Conservation (phyloP, 2,113 vertebrate species). For the Phaethornis superciliosus region DNA sequence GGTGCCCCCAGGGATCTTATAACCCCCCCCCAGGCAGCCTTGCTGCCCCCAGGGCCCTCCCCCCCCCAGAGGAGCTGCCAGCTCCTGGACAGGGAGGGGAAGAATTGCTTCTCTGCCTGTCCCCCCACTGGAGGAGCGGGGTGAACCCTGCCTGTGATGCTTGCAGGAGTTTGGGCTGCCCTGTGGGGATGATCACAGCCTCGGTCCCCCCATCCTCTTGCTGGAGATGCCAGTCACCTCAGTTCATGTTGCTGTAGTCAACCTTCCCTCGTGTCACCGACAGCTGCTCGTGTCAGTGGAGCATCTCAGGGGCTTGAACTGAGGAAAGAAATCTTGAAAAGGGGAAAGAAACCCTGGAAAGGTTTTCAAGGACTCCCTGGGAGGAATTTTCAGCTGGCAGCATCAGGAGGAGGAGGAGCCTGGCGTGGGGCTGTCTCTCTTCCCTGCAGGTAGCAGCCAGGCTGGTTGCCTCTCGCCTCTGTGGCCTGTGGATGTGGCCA, state of each 20-base stretch:
- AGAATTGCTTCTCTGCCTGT: neutral
- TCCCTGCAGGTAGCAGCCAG: rapidly evolving
- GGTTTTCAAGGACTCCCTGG: neutral
- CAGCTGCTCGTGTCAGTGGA: rapidly evolving
- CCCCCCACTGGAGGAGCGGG: neutral
- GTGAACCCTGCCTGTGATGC: neutral
- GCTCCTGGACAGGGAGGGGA: neutral
- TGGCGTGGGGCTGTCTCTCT: rapidly evolving
- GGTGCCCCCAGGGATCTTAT: neutral
- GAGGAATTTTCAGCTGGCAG: neutral
- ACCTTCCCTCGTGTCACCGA: neutral
- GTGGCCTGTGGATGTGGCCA: neutral
- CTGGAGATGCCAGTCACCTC: rapidly evolving
- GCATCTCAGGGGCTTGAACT: neutral
- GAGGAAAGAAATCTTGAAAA: neutral
- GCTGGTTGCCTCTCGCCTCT: neutral
- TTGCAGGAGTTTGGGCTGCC: neutral
- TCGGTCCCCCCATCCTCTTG: neutral
- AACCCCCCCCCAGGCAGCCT: neutral
- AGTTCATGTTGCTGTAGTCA: rapidly evolving
- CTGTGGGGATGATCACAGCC: rapidly evolving
- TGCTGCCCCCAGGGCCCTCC: neutral
- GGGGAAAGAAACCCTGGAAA: neutral
- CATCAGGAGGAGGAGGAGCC: neutral
- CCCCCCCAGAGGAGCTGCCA: neutral